phyloP scores from a whole-genome alignment of 2,797 vertebrate genomes.

The Nyctibius grandis region DNA sequence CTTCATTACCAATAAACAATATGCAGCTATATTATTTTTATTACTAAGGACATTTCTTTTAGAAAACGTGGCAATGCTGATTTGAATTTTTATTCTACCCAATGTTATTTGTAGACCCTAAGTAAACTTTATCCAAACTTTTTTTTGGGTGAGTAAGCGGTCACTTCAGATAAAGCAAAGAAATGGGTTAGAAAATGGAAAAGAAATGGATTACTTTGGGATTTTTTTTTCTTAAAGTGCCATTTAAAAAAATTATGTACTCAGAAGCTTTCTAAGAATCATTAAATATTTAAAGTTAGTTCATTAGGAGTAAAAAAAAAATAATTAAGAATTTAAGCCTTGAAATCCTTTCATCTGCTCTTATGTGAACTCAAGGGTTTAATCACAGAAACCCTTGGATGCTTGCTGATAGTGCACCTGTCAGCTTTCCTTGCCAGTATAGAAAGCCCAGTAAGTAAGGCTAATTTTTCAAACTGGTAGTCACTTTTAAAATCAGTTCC shows the following conservation, averaged over 20 bases:
- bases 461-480: conserved; percentile 58
- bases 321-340: conserved; percentile 46
- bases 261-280: conserved; percentile 35
- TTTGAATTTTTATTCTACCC: background rate
- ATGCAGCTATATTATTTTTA: background rate
- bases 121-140: background rate
- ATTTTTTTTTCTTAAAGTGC: background rate
- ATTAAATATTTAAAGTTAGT: conserved; percentile 69
- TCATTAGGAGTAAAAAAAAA: conserved; percentile 15
- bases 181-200: background rate
- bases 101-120: background rate
- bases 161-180: background rate
- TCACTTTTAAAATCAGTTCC: conserved; percentile 46
- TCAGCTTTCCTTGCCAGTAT: conserved; percentile 6
- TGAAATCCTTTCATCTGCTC: conserved; percentile 61
- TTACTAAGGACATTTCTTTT: background rate
- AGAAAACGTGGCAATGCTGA: background rate
- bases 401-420: conserved; percentile 37
- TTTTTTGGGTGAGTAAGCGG: background rate
- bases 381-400: conserved; percentile 47
- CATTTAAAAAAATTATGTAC: background rate
- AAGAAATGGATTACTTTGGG: background rate
- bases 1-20: background rate
- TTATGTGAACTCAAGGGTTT: conserved; percentile 24
- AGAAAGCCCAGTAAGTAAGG: conserved; percentile 21